Base-by-base conservation (phyloP, 2,113 vertebrate species). In the Sula dactylatra region DNA sequence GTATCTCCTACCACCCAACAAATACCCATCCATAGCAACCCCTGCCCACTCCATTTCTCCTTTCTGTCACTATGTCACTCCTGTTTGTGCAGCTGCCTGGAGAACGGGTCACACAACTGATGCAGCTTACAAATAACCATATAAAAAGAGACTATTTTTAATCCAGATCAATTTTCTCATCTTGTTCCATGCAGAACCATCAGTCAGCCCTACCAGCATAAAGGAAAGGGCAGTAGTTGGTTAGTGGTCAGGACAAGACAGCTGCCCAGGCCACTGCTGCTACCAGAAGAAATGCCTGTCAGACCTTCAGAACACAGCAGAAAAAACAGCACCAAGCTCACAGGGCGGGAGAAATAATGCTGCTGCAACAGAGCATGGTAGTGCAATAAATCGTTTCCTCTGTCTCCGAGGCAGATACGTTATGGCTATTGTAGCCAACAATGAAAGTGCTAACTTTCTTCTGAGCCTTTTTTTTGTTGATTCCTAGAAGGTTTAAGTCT, bases 91-190 rank as follows among this genome's bases (percentile, higher is more conserved):
- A 88, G 82, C 40, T 94, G 93, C 71, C 50, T 66, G 50, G 74
- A 70, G 58, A 86, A 74, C 62, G 77, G 44, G 71, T 72, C 49
- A 76, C 44, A 12, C 45, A 62, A 45, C 56, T 52, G 55, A 80
- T 61, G 40, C 42, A 77, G 26, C 15, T 96, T 56, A 86, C 72
- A 89, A 86, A 76, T 65, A 91, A 69, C 61, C 36, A 34, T 17
- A 55, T 38, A 55, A 82, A 82, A 91, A 76, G 4, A 72, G 13
- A 36, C 66, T 87, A 69, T 76, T 94, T 97, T 91, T 72, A 95
- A 91, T 87, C 36, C 47, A 82, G 73, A 95, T 79, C 50, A 87
- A 74, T 91, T 87, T 91, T 79, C 94, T 93, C 65, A 61, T 94
- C 62, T 79, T 87, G 22, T 85, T 93, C 27, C 1, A 4, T 6